phyloP scores from a whole-genome alignment of 2,113 vertebrate species.

The Campylomormyrus numenius region DNA sequence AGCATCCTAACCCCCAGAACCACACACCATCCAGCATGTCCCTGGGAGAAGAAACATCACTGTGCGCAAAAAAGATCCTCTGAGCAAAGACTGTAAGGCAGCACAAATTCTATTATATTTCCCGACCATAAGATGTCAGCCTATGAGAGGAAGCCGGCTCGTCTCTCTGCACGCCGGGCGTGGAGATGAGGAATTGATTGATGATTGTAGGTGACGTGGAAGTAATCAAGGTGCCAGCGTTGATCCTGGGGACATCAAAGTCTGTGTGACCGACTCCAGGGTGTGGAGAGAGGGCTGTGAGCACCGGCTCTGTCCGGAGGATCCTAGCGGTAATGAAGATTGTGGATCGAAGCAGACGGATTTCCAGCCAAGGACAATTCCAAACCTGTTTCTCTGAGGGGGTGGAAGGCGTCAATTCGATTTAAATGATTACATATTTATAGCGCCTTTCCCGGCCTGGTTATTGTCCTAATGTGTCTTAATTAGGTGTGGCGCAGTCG shows the following conservation, averaged over 20 bases:
- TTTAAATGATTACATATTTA: not conserved
- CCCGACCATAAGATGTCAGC: not conserved
- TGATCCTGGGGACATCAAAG: slow-evolving; percentile 10
- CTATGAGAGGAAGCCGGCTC: not conserved
- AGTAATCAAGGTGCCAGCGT: slow-evolving; percentile 10
- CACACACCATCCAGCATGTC: not conserved
- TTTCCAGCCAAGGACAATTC: not conserved
- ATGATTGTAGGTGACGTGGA: slow-evolving; percentile 6
- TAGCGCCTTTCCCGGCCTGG: not conserved
- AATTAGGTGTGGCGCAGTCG: not conserved
- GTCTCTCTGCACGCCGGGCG: not conserved
- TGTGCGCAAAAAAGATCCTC: not conserved
- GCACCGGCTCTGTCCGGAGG: no score
- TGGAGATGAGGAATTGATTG: slow-evolving; percentile 19
- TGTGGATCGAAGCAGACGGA: not conserved
- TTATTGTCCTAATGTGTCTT: not conserved
- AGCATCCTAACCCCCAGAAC: not conserved
- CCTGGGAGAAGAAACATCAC: not conserved
- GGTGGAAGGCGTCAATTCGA: not conserved
- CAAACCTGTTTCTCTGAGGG: not conserved
- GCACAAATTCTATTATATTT: not conserved
- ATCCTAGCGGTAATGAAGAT: not conserved
- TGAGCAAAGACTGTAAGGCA: not conserved
- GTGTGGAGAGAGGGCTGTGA: no score
- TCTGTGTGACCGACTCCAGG: not conserved